phyloP scores from a whole-genome alignment of 2,113 vertebrate genomes.

The Crotalus helleri region DNA sequence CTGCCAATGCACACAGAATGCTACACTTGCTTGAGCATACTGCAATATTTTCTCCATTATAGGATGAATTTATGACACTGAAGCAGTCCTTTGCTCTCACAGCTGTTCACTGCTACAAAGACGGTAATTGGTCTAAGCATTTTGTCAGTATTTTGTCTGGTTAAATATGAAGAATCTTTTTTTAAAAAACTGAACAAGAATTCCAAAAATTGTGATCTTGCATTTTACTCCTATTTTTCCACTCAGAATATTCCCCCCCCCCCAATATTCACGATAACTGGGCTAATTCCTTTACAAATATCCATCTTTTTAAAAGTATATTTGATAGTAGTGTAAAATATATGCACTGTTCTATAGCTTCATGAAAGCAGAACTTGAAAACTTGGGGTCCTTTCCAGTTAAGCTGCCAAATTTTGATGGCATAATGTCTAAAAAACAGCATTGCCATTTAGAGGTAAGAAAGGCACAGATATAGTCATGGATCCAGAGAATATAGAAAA shows the following conservation, averaged over 20 bases:
- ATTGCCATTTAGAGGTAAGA: background rate
- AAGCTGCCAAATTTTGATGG: background rate
- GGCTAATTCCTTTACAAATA: background rate
- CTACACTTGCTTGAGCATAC: background rate
- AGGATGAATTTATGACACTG: background rate
- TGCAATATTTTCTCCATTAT: background rate
- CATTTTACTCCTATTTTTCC: background rate
- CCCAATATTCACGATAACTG: background rate
- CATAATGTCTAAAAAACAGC: background rate
- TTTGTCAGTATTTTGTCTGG: background rate
- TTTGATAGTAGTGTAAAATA: background rate
- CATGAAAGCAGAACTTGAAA: background rate
- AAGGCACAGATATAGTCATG: background rate
- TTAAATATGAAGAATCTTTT: background rate
- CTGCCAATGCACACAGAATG: background rate
- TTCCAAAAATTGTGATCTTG: background rate
- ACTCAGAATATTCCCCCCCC: background rate
- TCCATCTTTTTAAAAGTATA: background rate
- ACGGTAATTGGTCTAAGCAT: background rate
- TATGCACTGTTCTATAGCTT: background rate
- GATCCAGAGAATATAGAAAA: background rate
- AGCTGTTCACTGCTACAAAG: background rate
- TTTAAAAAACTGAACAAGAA: background rate
- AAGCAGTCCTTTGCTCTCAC: background rate
- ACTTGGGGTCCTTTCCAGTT: background rate